These are phyloP conservation scores for Acanthurus tractus DNA, from an alignment of 2,797 vertebrate species.

Conservation along the genomic window DNA sequence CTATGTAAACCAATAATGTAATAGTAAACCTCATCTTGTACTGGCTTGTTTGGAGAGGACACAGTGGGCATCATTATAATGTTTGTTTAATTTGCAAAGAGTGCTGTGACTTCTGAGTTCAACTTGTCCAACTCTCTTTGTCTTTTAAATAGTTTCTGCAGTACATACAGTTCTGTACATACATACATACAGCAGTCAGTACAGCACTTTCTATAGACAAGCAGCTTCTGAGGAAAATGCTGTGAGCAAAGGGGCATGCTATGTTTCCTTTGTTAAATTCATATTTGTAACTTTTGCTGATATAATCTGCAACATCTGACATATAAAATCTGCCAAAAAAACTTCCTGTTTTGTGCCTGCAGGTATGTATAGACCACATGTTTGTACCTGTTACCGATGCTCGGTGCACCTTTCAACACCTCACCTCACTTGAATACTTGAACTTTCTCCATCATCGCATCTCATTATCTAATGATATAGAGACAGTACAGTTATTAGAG, in stretches of 20 bases:
- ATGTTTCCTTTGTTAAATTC: neutral
- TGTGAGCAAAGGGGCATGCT: neutral
- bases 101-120: conserved; percentile 29
- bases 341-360: neutral
- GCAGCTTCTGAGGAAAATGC: neutral
- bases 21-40: conserved; percentile 78
- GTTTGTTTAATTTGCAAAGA: conserved; percentile 50
- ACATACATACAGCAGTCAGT: neutral
- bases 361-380: neutral
- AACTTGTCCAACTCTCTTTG: conserved; percentile 21
- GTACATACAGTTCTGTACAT: neutral
- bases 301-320: neutral
- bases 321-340: neutral
- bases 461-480: conserved; percentile 8
- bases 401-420: neutral
- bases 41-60: conserved; percentile 71
- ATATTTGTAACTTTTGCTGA: neutral
- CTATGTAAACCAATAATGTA: conserved; percentile 86
- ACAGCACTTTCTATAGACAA: neutral
- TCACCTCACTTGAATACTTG: neutral
- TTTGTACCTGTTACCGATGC: conserved; percentile 9
- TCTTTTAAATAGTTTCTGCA: conserved; percentile 15
- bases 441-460: conserved; percentile 27
- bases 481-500: conserved; percentile 4
- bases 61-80: conserved; percentile 54